Conservation (phyloP, 2,113 vertebrate genomes). For the Chamaea fasciata region DNA sequence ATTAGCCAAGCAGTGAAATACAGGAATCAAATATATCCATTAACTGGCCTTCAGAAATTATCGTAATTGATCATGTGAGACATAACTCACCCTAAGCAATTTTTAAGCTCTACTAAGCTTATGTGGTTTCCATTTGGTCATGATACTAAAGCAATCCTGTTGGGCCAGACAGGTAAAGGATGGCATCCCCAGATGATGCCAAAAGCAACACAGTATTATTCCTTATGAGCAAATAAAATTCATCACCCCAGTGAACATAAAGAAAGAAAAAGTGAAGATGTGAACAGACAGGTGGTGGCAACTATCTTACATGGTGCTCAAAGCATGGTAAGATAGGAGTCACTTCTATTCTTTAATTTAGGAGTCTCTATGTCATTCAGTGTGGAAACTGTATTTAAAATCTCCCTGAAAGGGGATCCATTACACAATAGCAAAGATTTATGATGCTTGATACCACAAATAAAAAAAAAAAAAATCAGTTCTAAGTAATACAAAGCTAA, state of each 20-base stretch:
- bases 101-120: background rate
- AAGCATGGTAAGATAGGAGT: background rate
- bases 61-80: background rate
- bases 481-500: background rate
- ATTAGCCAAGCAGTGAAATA: background rate
- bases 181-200: background rate
- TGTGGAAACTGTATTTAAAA: background rate
- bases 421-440: background rate
- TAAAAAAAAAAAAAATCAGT: background rate
- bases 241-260: background rate
- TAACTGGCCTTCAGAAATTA: slow-evolving; percentile 15
- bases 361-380: background rate
- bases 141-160: background rate
- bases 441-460: background rate
- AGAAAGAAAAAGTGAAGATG: background rate
- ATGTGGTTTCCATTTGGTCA: background rate
- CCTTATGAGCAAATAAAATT: background rate
- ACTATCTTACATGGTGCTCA: background rate
- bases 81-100: background rate
- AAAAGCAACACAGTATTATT: background rate
- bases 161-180: background rate
- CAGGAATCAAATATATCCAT: slow-evolving; percentile 10
- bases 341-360: background rate
- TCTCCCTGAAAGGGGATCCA: background rate
- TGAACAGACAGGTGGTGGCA: background rate